Conservation (phyloP, 1,140 invertebrate genomes). For the Venustaconcha ellipsiformis region DNA sequence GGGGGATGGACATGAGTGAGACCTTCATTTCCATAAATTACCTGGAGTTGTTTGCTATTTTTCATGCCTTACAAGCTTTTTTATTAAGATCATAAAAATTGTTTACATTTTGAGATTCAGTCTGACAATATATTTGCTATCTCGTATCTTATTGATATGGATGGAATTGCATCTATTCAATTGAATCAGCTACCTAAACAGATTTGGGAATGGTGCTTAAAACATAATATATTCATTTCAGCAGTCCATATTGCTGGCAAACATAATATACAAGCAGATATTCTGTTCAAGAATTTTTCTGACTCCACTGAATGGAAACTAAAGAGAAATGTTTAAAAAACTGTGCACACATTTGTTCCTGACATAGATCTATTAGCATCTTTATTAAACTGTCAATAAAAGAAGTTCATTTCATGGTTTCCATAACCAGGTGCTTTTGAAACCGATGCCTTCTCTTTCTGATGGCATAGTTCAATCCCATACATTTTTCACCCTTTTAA, state of each 20-base stretch:
- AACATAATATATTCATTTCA: too few relatives aligned
- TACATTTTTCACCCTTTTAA: constrained; percentile 10
- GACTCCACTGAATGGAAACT: constrained; percentile 25
- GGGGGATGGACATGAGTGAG: too few relatives aligned
- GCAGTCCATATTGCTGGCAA: too few relatives aligned
- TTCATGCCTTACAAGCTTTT: constrained; percentile 16
- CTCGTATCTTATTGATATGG: constrained; percentile 28
- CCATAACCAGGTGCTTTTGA: too few relatives aligned
- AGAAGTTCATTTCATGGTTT: too few relatives aligned
- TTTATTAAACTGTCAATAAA: constrained; percentile 9
- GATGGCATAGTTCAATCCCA: not conserved
- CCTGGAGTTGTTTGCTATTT: constrained; percentile 15
- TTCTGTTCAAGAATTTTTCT: too few relatives aligned
- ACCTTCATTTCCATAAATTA: constrained; percentile 6
- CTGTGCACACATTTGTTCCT: constrained; percentile 6
- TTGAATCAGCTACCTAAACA: constrained; percentile 19
- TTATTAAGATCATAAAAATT: not conserved
- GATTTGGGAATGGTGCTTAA: constrained; percentile 27
- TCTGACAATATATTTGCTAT: constrained; percentile 23
- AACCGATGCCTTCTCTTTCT: constrained; percentile 18
- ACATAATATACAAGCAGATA: too few relatives aligned
- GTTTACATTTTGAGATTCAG: constrained; percentile 19
- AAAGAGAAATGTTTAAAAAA: constrained; percentile 5
- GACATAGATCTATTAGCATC: constrained; percentile 29
- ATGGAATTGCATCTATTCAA: constrained; percentile 8